Evolutionary conservation across 2,888 invertebrate genomes (phyloP).

Genomic region (Alviniconcha strummeri): DNA sequence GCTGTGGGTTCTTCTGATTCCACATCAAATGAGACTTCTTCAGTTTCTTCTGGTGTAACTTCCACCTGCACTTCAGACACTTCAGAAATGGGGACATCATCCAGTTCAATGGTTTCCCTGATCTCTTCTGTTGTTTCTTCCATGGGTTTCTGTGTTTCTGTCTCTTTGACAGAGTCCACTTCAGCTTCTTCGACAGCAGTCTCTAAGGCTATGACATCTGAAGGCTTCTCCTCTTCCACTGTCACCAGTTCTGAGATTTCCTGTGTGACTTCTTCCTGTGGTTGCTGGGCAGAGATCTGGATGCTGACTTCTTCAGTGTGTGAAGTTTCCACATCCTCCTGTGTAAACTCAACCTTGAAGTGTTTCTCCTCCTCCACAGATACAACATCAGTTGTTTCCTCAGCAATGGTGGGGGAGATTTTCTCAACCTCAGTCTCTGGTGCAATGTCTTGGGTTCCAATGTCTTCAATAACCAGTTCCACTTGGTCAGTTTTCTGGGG

Average conservation of each 20-base stretch:
- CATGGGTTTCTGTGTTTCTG: slow-evolving; percentile 42
- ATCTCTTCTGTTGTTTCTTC: slow-evolving; percentile 40
- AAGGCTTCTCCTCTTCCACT: slow-evolving; percentile 30
- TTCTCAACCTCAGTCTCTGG: slow-evolving; percentile 32
- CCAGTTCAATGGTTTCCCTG: slow-evolving; percentile 34
- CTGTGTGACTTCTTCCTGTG: slow-evolving; percentile 37
- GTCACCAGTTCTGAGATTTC: slow-evolving; percentile 18
- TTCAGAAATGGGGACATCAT: slow-evolving; percentile 38
- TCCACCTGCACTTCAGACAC: slow-evolving; percentile 39
- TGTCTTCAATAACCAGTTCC: slow-evolving; percentile 28
- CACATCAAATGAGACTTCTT: slow-evolving; percentile 38
- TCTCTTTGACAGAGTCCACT: not conserved
- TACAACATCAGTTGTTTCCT: slow-evolving; percentile 37
- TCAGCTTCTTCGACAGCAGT: slow-evolving; percentile 1
- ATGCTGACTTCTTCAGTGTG: slow-evolving; percentile 39
- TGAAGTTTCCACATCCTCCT: slow-evolving; percentile 33
- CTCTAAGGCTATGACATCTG: slow-evolving; percentile 29
- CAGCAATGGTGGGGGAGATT: slow-evolving; percentile 29
- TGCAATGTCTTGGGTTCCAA: slow-evolving; percentile 29
- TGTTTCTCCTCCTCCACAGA: slow-evolving; percentile 36
- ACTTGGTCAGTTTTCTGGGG: slow-evolving; percentile 40
- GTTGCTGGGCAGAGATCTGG: slow-evolving; percentile 36
- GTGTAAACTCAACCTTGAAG: slow-evolving; percentile 34
- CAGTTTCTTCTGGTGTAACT: slow-evolving; percentile 47
- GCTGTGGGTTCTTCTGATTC: slow-evolving; percentile 45